Evolutionary conservation across 2,888 invertebrate genomes (phyloP).

Genomic region (Prionchulus punctatus): DNA sequence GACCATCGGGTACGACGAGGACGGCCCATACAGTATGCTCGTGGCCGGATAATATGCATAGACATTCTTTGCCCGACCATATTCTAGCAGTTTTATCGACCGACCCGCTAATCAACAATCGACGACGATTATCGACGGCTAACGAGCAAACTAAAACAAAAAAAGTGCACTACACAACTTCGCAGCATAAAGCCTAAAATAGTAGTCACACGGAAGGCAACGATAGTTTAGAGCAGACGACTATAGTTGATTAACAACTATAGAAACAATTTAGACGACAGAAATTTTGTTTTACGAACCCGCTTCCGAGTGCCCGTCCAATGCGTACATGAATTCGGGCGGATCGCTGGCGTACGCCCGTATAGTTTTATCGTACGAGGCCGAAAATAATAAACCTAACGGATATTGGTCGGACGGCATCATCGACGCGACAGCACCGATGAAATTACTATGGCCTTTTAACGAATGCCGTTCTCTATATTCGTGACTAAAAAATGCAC

Average conservation of each 20-base stretch:
- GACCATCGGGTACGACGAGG: conserved; percentile 24
- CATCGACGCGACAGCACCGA: conserved; percentile 60
- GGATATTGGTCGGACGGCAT: conserved; percentile 53
- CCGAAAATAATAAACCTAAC: conserved; percentile 64
- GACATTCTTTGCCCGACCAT: conserved; percentile 50
- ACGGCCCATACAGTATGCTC: conserved; percentile 67
- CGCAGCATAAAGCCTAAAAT: no score
- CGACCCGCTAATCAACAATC: conserved; percentile 60
- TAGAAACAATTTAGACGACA: no score
- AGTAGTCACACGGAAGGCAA: no score
- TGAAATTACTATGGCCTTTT: conserved; percentile 59
- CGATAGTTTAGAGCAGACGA: no score
- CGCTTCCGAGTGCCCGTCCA: conserved; percentile 60
- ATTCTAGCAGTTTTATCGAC: conserved; percentile 78
- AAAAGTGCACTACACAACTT: no score
- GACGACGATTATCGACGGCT: conserved; percentile 35
- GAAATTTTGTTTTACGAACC: conserved; percentile 37
- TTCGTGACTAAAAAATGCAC: no score
- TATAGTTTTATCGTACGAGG: conserved; percentile 71
- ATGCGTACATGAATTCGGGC: conserved; percentile 48
- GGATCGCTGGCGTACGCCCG: conserved; percentile 58
- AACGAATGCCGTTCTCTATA: no score
- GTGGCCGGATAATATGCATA: conserved; percentile 42
- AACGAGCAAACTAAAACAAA: conserved; percentile 38
- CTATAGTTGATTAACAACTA: no score